Conservation (phyloP, 1,140 invertebrate species). For the Meloidogyne exigua region DNA sequence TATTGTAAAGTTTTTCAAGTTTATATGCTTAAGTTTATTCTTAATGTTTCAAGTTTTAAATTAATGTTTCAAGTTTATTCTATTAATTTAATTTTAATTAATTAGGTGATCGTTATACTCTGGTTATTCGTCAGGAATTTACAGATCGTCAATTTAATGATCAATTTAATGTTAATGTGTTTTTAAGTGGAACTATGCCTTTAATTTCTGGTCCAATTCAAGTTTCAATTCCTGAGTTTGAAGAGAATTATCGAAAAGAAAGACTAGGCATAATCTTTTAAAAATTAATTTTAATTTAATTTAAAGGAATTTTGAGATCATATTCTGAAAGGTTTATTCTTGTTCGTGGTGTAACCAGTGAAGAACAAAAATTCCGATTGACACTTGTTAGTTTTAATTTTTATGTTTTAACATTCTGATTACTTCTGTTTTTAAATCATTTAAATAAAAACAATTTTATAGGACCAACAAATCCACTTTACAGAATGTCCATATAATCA, state of each 20-base stretch:
- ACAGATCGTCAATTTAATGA: slow-evolving; percentile 75
- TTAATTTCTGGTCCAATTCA: slow-evolving; percentile 67
- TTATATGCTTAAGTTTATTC: too few relatives aligned
- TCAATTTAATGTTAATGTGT: slow-evolving; percentile 76
- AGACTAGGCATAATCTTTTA: slow-evolving; percentile 67
- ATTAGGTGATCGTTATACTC: slow-evolving; percentile 47
- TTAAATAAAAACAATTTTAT: neutral
- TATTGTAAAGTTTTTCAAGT: too few relatives aligned
- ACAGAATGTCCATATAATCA: slow-evolving; percentile 38
- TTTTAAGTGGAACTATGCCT: slow-evolving; percentile 78
- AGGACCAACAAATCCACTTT: slow-evolving; percentile 49
- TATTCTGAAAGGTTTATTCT: slow-evolving; percentile 37
- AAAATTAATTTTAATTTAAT: too few relatives aligned
- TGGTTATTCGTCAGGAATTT: slow-evolving; percentile 77
- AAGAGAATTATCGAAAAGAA: slow-evolving; percentile 77
- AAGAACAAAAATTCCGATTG: slow-evolving; percentile 37
- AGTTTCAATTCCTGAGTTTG: slow-evolving; percentile 74
- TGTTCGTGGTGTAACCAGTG: slow-evolving; percentile 27
- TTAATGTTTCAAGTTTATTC: neutral
- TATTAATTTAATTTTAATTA: slow-evolving; percentile 36
- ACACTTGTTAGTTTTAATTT: slow-evolving; percentile 19
- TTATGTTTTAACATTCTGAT: neutral
- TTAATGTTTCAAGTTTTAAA: too few relatives aligned
- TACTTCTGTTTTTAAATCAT: too few relatives aligned
- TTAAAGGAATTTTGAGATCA: slow-evolving; percentile 34